Evolutionary conservation across 2,888 invertebrate genomes (phyloP).

Genomic region (Perithous albicinctus): DNA sequence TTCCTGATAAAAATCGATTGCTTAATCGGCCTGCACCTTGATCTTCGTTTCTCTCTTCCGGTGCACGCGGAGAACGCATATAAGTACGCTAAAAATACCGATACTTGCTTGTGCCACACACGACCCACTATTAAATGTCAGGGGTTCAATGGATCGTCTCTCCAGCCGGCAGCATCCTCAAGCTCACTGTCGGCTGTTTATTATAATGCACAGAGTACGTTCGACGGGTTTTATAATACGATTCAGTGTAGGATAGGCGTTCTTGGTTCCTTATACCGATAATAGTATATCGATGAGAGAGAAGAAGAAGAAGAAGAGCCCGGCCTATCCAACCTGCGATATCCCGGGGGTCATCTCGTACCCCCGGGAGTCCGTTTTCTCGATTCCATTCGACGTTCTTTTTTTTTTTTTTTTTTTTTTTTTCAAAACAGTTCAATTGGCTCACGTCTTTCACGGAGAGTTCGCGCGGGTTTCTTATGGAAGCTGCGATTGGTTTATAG

Average conservation of each 20-base stretch:
- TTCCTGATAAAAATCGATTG: conserved; percentile 16
- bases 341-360: conserved; percentile 54
- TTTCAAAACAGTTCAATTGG: conserved; percentile 27
- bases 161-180: conserved; percentile 50
- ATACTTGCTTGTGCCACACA: conserved; percentile 32
- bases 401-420: neutral
- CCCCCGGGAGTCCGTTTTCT: conserved; percentile 46
- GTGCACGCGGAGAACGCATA: conserved; percentile 16
- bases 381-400: conserved; percentile 19
- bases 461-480: conserved; percentile 22
- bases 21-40: conserved; percentile 38
- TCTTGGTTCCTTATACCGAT: conserved; percentile 24
- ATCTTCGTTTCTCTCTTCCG: conserved; percentile 38
- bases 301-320: too few species aligned
- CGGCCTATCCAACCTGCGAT: conserved; percentile 40
- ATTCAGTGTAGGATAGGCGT: conserved; percentile 38
- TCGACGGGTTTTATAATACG: conserved; percentile 34
- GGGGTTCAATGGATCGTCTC: conserved; percentile 69
- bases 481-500: conserved; percentile 17
- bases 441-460: conserved; percentile 41
- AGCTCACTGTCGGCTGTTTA: conserved; percentile 30
- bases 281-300: conserved; percentile 16
- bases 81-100: conserved; percentile 22
- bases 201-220: conserved; percentile 30
- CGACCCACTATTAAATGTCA: conserved; percentile 74